Evolutionary conservation across 2,888 invertebrate genomes (phyloP), one percentile per base, ranked within the genome.

Genomic region (Gnatocerus cornutus): DNA sequence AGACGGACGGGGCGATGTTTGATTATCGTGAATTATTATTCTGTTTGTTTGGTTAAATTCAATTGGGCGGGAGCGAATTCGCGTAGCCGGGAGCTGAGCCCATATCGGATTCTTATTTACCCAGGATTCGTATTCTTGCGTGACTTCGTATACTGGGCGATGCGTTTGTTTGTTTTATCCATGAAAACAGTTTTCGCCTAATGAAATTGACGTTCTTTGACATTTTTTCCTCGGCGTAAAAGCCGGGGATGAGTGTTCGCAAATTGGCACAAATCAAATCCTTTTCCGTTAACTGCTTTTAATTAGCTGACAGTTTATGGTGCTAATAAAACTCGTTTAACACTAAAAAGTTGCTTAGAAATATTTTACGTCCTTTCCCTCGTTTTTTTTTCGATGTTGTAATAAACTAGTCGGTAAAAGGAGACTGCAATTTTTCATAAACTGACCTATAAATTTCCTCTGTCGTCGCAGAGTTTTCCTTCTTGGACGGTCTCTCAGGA

Each of bases 1-100:
- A 29, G 39, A 14, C 13, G 7, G 29, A 43, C 33, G 7, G 29
- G 12, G 39, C 9, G 48, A 52, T 62, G 48, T 63, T 63, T 63
- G 52, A 63, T 55, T 45, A 46, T 56, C 27, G n/a, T 37, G 55
- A 33, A 45, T 55, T 45, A 46, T 64, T 64, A 56, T 58, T 58
- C 45, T 58, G 45, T 58, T 56, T 56, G 56, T 43, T 29, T 58
- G 45, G 29, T 43, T 45, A 58, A 58, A 58, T 58, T 58, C 45
- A 58, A 58, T 43, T 29, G 43, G 27, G n/a, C 10, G 10, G 21
- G 16, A 33, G 55, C 55, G 21, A 14, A 56, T 56, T 21, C 21
- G 9, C 43, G 14, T 58, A 43, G 45, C 58, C 58, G 13, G 29
- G 13, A 30, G 58, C 58, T 29, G 41, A 14, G 27, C 9, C 41